phyloP scores from a whole-genome alignment of 2,888 invertebrate genomes.

The Crematogaster levior region DNA sequence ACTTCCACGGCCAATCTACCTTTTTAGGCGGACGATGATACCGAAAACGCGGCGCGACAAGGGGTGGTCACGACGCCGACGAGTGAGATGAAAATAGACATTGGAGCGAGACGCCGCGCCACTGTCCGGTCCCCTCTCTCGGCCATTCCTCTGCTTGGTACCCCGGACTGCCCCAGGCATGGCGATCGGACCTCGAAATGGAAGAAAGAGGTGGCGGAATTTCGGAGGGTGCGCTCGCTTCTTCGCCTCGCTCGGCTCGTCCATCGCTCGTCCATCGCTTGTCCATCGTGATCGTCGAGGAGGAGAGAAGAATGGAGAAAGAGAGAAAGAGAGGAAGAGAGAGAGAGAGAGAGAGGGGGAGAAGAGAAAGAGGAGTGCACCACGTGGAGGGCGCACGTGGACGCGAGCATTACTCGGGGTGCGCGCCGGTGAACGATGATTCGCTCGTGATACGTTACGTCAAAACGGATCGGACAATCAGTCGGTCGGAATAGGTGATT shows the following conservation, averaged over 20 bases:
- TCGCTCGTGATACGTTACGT: slow-evolving; percentile 23
- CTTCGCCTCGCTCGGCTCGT: background rate
- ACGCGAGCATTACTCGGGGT: slow-evolving; percentile 47
- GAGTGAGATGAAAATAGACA: slow-evolving; percentile 84
- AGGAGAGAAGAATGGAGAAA: background rate
- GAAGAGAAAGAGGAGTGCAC: slow-evolving; percentile 44
- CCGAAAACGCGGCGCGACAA: slow-evolving; percentile 83
- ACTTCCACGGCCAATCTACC: slow-evolving; percentile 87
- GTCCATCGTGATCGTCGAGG: background rate
- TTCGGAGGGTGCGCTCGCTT: slow-evolving; percentile 33
- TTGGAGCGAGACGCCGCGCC: slow-evolving; percentile 64
- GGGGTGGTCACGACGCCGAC: slow-evolving; percentile 79
- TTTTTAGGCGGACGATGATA: slow-evolving; percentile 88
- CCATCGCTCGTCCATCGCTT: slow-evolving; percentile 26
- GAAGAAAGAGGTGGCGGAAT: slow-evolving; percentile 52
- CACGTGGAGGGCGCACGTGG: slow-evolving; percentile 77
- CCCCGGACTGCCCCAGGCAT: slow-evolving; percentile 24
- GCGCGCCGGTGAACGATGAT: slow-evolving; percentile 21
- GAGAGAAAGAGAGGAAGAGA: background rate
- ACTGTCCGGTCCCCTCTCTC: slow-evolving; percentile 26
- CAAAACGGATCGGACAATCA: slow-evolving; percentile 10
- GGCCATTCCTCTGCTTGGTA: background rate
- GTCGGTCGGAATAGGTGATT: background rate
- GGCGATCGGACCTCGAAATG: slow-evolving; percentile 43
- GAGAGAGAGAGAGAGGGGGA: background rate